A percentile compares a stretch with the other conserved stretches of the same genome.
Evolutionary conservation across 2,113 vertebrate genomes (phyloP).

Genomic region (Ovis aries): ARS-UI_Ramb_v3.0 NC_056072.1:14305501-14306000

Average conservation of each 20-base stretch:
- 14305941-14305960: background rate
- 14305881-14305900: background rate
- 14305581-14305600: background rate
- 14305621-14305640: background rate
- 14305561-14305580: background rate
- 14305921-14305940: background rate
- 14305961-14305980: background rate
- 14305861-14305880: background rate
- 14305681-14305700: accelerated
- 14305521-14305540: background rate
- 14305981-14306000: background rate
- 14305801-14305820: background rate
- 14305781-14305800: accelerated
- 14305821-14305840: background rate
- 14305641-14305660: background rate
- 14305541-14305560: background rate
- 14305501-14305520: background rate
- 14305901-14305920: background rate
- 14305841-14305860: accelerated
- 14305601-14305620: background rate
- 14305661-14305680: background rate
- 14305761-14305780: background rate
- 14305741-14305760: accelerated
- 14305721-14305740: background rate
- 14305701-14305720: too few species aligned